Evolutionary conservation across 2,797 vertebrate genomes (phyloP), one percentile per base, ranked within the genome.

Genomic region (Holocentrus rufus): DNA sequence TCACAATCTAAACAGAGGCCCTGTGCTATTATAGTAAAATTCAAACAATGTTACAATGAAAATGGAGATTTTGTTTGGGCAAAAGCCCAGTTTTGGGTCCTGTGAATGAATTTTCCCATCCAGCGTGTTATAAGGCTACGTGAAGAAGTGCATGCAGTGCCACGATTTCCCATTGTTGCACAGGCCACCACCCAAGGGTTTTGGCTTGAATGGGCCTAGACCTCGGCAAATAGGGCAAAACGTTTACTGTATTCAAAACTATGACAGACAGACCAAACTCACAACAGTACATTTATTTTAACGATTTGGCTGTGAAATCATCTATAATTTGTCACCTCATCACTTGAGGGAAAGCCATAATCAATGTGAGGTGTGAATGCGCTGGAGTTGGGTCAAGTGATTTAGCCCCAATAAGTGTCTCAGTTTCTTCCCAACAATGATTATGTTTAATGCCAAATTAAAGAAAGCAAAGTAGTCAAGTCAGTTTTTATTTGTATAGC

Each of bases 81-180:
- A 62, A 47, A 67, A 74, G 62, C 30, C 63, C 56, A 64, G 73
- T 44, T 58, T 50, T 83, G 30, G 66, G 72, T 55, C 17, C 39
- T 25, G 53, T 74, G 81, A 88, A 80, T 70, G 34, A 85, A 83
- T 59, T 83, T 83, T 78, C 79, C 85, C 65, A 15, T 72, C 39
- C 65, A 50, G 31, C 65, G 39, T 31, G 54, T 34, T 36, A 75
- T 27, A 30, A 18, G 79, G 64, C 85, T 92, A 87, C 76, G 87
- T 93, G 93, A 86, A 76, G 76, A 87, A 86, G n/a, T 58, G 68
- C 79, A 82, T 54, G 83, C 75, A 74, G 42, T 74, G 60, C 56
- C 74, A 60, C 25, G 7, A 5, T 72, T 71, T 79, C 67, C 63
- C 49, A 75, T 80, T 78, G 60, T 81, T 76, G 55, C 62, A 31